phyloP scores from a whole-genome alignment of 2,888 invertebrate species.

The Cremastobaeus sp. region DNA sequence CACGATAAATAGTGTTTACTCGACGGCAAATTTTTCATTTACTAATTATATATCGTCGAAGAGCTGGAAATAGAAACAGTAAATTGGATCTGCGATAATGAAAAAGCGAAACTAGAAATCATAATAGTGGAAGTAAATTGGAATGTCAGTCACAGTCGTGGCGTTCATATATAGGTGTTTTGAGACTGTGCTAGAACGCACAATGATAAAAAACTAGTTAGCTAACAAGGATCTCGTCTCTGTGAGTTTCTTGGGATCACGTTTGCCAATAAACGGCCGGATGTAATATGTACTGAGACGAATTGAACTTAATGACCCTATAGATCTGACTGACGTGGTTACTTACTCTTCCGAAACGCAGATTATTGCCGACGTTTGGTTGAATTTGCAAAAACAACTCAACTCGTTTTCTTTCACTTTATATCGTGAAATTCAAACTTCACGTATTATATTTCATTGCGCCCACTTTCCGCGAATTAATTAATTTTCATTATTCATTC shows the following conservation, averaged over 20 bases:
- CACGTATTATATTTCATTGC: not conserved
- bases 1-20: constrained; percentile 11
- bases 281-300: constrained; percentile 21
- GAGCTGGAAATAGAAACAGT: constrained; percentile 1
- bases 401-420: no score
- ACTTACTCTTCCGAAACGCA: constrained; percentile 44
- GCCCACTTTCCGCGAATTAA: constrained; percentile 49
- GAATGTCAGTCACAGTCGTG: constrained; percentile 40
- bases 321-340: constrained; percentile 45
- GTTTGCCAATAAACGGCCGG: constrained; percentile 32
- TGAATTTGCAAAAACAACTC: no score
- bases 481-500: not conserved
- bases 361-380: constrained; percentile 19
- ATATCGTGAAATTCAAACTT: no score
- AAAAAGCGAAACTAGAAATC: constrained; percentile 36
- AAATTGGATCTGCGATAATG: constrained; percentile 28
- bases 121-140: constrained; percentile 40
- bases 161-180: constrained; percentile 21
- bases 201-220: constrained; percentile 18
- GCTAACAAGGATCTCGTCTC: constrained; percentile 18
- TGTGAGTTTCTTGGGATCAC: constrained; percentile 17
- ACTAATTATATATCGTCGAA: constrained; percentile 26
- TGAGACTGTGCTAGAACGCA: constrained; percentile 18
- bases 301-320: constrained; percentile 50
- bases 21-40: constrained; percentile 11